These are phyloP conservation scores for Periphyllus acericola DNA, from an alignment of 2,888 invertebrate species.

Conservation along the genomic window DNA sequence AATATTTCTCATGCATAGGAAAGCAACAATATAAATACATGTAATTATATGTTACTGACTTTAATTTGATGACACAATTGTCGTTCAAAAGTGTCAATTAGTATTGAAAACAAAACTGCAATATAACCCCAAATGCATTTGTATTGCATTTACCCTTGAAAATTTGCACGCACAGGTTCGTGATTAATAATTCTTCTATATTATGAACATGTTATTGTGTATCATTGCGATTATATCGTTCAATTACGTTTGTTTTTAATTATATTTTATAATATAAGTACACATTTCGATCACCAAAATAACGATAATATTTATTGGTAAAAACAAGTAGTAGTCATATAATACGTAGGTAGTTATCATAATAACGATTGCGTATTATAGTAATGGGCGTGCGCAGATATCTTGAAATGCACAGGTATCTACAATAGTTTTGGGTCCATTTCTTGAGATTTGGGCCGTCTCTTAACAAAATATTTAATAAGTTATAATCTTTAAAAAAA, in stretches of 20 bases:
- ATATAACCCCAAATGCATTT: not conserved
- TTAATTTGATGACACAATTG: not conserved
- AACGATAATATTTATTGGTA: not conserved
- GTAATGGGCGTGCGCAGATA: too few relatives aligned
- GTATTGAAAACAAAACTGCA: not conserved
- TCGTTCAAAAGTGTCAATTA: constrained; percentile 2
- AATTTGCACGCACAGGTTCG: not conserved
- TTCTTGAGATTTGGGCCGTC: too few relatives aligned
- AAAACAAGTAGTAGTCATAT: too few relatives aligned
- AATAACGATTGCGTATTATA: too few relatives aligned
- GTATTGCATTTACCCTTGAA: constrained; percentile 22
- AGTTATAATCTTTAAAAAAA: too few relatives aligned
- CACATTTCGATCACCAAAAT: not conserved
- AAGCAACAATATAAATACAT: constrained; percentile 1
- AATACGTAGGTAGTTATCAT: too few relatives aligned
- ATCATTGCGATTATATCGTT: not conserved
- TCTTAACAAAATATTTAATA: too few relatives aligned
- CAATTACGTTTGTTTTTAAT: not conserved
- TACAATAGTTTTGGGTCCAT: too few relatives aligned
- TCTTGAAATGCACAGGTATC: too few relatives aligned
- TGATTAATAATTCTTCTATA: not conserved
- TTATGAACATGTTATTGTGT: not conserved
- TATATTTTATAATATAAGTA: not conserved
- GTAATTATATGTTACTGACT: not conserved
- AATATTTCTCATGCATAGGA: constrained; percentile 6